phyloP scores from a whole-genome alignment of 2,888 invertebrate genomes.

The Dryobota labecula region DNA sequence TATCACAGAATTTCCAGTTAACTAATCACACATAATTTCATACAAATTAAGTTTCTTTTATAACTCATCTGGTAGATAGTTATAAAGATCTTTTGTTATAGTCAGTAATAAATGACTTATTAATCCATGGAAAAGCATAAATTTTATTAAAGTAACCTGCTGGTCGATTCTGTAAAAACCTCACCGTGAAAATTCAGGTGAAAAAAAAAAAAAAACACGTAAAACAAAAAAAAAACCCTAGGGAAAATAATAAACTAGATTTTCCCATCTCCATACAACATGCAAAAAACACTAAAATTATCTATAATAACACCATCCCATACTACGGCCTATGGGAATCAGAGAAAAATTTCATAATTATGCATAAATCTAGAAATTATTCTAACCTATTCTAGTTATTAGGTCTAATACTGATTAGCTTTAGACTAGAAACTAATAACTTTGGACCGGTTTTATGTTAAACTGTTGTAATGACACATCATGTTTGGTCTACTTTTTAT shows the following conservation, averaged over 20 bases:
- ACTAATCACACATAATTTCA: no score
- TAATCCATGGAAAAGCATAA: no score
- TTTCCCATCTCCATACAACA: constrained; percentile 11
- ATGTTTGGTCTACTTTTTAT: constrained; percentile 28
- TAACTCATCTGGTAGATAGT: no score
- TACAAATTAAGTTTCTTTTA: no score
- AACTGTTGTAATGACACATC: constrained; percentile 40
- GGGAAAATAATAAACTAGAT: background rate
- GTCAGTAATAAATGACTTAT: no score
- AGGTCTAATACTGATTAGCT: constrained; percentile 33
- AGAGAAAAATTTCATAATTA: constrained; percentile 43
- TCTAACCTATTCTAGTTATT: constrained; percentile 28
- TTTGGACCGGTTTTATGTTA: constrained; percentile 45
- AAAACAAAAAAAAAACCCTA: background rate
- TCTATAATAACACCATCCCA: constrained; percentile 24
- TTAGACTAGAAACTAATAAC: constrained; percentile 26
- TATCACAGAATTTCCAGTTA: no score
- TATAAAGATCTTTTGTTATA: no score
- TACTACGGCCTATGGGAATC: constrained; percentile 41
- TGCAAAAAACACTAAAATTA: constrained; percentile 38
- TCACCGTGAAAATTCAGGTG: no score
- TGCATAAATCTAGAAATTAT: constrained; percentile 44
- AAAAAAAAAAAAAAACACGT: background rate
- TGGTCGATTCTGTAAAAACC: no score
- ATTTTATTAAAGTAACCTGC: no score